Percentiles rank a stretch among this genome's conserved stretches.
Evolutionary conservation across 2,888 invertebrate species (phyloP).

Genomic region (Erpobdella octoculata): DNA sequence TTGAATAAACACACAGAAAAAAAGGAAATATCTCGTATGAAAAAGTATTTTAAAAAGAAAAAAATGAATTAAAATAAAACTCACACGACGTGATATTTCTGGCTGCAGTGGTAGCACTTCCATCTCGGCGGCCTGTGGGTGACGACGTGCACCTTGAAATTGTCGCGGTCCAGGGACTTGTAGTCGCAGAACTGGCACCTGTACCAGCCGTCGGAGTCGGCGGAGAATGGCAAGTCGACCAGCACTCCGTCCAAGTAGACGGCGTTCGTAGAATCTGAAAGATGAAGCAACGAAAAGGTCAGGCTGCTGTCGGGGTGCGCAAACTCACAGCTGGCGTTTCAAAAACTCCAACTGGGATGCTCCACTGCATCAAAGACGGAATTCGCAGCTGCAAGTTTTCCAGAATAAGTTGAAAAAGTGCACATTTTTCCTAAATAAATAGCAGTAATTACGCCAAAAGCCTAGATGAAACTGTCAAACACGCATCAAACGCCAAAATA

Average conservation of each 20-base stretch:
- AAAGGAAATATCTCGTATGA: background rate
- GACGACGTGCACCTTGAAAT: conserved; percentile 34
- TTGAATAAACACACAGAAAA: background rate
- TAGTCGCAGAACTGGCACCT: conserved; percentile 33
- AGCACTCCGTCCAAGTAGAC: conserved; percentile 31
- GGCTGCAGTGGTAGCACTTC: conserved; percentile 36
- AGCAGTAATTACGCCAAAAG: too few relatives aligned
- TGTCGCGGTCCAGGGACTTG: conserved; percentile 28
- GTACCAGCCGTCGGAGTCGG: conserved; percentile 31
- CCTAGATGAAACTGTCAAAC: too few relatives aligned
- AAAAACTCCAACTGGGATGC: too few relatives aligned
- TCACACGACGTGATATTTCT: conserved; percentile 34
- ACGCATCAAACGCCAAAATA: too few relatives aligned
- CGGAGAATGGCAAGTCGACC: conserved; percentile 26
- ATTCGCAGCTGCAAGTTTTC: too few relatives aligned
- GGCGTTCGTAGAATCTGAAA: background rate
- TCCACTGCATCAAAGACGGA: too few relatives aligned
- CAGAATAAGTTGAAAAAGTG: too few relatives aligned
- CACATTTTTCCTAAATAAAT: too few relatives aligned
- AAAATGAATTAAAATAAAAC: conserved; percentile 10
- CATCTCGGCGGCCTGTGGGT: conserved; percentile 34
- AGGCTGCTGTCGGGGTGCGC: background rate
- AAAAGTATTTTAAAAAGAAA: background rate
- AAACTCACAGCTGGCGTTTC: too few relatives aligned
- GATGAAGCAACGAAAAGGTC: background rate